These are phyloP conservation scores for Panulirus ornatus DNA, from an alignment of 1,140 invertebrate genomes.

Conservation along the genomic window DNA sequence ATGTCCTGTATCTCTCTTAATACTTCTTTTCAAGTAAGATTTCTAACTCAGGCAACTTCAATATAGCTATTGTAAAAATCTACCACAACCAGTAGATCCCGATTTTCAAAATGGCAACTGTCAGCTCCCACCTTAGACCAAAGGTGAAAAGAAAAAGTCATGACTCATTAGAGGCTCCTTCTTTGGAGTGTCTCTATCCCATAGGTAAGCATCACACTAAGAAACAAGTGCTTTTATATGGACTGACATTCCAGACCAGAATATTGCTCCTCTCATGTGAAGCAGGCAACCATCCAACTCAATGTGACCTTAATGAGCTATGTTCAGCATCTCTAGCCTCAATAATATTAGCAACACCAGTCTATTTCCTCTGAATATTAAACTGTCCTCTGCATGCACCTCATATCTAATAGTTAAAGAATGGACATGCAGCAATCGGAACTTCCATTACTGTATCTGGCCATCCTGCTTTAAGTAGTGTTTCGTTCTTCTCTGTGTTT, in stretches of 20 bases:
- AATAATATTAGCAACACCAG: slow-evolving; percentile 22
- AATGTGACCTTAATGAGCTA: slow-evolving; percentile 36
- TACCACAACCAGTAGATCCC: slow-evolving; percentile 66
- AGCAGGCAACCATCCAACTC: slow-evolving; percentile 16
- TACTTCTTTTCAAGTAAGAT: slow-evolving; percentile 46
- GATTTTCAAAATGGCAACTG: slow-evolving; percentile 40
- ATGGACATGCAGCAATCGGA: too few relatives aligned
- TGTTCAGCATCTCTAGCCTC: not conserved
- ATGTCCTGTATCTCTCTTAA: slow-evolving; percentile 57
- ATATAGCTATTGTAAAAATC: slow-evolving; percentile 75
- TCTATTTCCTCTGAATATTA: slow-evolving; percentile 28
- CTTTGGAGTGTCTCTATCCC: not conserved
- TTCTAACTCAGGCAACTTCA: slow-evolving; percentile 68
- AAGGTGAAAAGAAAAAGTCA: not conserved
- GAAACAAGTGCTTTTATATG: slow-evolving; percentile 10
- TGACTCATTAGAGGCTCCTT: too few relatives aligned
- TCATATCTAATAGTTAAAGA: too few relatives aligned
- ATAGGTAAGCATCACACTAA: slow-evolving; percentile 39
- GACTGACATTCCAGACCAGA: slow-evolving; percentile 16
- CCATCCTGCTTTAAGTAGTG: not conserved
- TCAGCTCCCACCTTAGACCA: slow-evolving; percentile 30
- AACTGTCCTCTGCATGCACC: slow-evolving; percentile 6
- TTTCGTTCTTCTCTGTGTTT: not conserved
- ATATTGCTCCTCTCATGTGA: slow-evolving; percentile 14
- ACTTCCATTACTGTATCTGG: not conserved